Conservation (phyloP, 2,113 vertebrate species). For the Rattus rattus region DNA sequence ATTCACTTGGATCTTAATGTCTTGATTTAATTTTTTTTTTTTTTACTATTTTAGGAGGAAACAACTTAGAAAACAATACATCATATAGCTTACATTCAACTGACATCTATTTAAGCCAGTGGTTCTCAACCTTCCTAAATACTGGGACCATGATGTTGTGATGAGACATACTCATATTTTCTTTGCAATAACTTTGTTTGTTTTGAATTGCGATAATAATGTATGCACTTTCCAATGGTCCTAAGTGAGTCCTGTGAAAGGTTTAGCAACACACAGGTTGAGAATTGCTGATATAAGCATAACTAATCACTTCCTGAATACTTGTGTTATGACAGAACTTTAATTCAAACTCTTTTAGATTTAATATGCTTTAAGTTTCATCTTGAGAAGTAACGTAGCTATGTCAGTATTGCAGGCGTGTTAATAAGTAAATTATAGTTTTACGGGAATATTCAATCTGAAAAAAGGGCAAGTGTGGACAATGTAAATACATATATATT, state of each 20-base stretch:
- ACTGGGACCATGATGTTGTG: background rate
- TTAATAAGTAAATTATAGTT: background rate
- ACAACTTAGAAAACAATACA: background rate
- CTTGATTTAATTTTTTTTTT: background rate
- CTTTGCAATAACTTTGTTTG: background rate
- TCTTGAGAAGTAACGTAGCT: background rate
- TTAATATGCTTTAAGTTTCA: conserved; percentile 26
- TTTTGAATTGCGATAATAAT: background rate
- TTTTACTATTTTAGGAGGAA: background rate
- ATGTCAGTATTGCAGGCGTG: background rate
- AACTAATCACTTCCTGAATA: background rate
- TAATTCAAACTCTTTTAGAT: conserved; percentile 16
- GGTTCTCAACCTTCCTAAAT: background rate
- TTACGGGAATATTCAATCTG: background rate
- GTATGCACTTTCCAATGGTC: background rate
- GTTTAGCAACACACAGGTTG: background rate
- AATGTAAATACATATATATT: background rate
- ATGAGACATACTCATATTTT: background rate
- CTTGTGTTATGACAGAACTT: conserved; percentile 12
- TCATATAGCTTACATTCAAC: background rate
- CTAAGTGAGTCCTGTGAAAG: background rate
- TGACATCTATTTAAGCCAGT: background rate
- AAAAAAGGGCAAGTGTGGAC: background rate
- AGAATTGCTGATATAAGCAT: background rate
- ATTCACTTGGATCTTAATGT: background rate